phyloP scores from a whole-genome alignment of 2,113 vertebrate genomes.

The Prietella phreatophila region DNA sequence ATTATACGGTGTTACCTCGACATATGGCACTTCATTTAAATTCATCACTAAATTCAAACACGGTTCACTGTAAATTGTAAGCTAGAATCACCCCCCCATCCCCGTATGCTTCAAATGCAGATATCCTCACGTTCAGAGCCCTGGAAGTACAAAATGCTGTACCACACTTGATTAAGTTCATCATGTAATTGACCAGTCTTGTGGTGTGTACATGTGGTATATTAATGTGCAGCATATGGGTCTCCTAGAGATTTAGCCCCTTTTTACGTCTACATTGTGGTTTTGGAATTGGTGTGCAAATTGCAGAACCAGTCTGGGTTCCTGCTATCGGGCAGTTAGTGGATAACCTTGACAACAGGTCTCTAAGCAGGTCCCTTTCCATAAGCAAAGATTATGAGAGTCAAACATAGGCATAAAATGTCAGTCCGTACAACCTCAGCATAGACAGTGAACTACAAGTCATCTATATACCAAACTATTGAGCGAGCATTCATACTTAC shows the following conservation, averaged over 20 bases:
- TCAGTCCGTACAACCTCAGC: background rate
- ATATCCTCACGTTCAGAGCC: background rate
- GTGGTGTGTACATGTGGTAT: background rate
- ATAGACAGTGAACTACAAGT: background rate
- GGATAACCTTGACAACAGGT: background rate
- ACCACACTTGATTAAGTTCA: background rate
- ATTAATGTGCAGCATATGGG: background rate
- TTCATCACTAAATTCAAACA: background rate
- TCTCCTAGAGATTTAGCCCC: background rate
- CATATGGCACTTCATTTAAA: conserved; percentile 1
- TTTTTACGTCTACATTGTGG: background rate
- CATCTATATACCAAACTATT: background rate
- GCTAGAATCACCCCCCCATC: background rate
- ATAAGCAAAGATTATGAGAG: background rate
- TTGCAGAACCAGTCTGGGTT: background rate
- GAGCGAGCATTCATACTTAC: background rate
- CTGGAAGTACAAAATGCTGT: background rate
- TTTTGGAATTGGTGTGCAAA: background rate
- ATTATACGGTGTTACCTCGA: background rate
- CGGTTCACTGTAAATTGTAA: background rate
- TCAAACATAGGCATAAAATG: background rate
- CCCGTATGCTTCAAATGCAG: background rate
- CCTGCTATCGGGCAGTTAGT: background rate
- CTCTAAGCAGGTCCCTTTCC: too few relatives aligned
- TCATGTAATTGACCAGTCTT: background rate